phyloP scores from a whole-genome alignment of 2,113 vertebrate species.

The Romanogobio albipinnatus region DNA sequence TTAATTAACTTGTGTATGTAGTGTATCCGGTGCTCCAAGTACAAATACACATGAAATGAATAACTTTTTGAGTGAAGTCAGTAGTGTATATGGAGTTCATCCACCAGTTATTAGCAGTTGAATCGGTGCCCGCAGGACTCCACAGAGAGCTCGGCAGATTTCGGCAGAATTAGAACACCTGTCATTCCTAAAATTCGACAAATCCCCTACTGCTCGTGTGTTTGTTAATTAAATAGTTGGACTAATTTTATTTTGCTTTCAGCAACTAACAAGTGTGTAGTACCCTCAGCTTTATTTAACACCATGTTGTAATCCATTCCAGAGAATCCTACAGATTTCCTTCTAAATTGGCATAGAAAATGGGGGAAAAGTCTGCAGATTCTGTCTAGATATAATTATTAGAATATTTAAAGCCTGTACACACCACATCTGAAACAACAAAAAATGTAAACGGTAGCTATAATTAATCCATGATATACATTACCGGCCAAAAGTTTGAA shows the following conservation, averaged over 20 bases:
- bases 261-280: conserved; percentile 11
- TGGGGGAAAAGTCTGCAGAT: not conserved
- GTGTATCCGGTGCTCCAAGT: conserved; percentile 19
- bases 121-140: conserved; percentile 12
- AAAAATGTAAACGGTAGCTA: not conserved
- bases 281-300: conserved; percentile 20
- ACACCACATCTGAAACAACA: not conserved
- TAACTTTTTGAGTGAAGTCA: conserved; percentile 22
- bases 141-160: conserved; percentile 21
- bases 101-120: conserved; percentile 19
- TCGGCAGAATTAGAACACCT: conserved; percentile 30
- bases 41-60: conserved; percentile 2
- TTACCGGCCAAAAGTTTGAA: no score
- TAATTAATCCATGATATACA: not conserved
- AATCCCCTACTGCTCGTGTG: conserved; percentile 3
- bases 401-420: not conserved
- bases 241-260: not conserved
- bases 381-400: not conserved
- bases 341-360: not conserved
- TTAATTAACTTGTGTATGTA: conserved; percentile 31
- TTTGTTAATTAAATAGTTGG: conserved; percentile 24
- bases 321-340: conserved; percentile 6
- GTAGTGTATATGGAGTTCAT: conserved; percentile 5
- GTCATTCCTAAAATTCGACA: conserved; percentile 2
- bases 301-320: not conserved